Evolutionary conservation across 1,140 invertebrate species (phyloP).

Genomic region (Bombus soroeensis): DNA sequence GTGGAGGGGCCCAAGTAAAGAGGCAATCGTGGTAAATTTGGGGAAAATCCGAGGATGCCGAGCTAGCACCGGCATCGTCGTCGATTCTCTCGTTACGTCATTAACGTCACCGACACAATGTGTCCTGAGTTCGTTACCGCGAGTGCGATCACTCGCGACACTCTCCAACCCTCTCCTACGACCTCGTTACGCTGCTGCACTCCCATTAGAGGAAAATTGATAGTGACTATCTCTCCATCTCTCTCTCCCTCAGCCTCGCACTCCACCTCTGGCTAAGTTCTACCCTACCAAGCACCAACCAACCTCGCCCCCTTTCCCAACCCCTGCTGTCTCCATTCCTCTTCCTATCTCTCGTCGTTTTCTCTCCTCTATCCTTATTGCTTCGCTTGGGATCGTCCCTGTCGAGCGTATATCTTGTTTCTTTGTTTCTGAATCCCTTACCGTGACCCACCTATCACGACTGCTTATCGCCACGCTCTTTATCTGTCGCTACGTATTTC

Average conservation of each 20-base stretch:
- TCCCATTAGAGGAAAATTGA: conserved; percentile 78
- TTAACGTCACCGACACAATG: conserved; percentile 74
- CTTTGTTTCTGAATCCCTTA: conserved; percentile 29
- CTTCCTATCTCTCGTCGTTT: not conserved
- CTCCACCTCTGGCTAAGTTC: not conserved
- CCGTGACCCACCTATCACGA: not conserved
- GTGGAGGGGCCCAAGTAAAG: conserved; percentile 7
- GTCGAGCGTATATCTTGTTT: conserved; percentile 17
- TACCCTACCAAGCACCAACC: not conserved
- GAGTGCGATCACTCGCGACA: conserved; percentile 74
- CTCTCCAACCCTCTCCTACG: conserved; percentile 66
- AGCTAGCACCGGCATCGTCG: conserved; percentile 8
- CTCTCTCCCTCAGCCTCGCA: not conserved
- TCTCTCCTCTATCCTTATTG: not conserved
- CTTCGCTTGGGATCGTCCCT: not conserved
- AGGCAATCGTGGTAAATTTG: conserved; percentile 54
- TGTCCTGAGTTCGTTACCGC: conserved; percentile 76
- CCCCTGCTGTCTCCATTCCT: not conserved
- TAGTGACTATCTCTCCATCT: conserved; percentile 67
- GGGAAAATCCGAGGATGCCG: conserved; percentile 54
- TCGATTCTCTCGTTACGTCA: conserved; percentile 75
- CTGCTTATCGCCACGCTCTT: conserved; percentile 26
- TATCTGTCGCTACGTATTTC: conserved; percentile 33
- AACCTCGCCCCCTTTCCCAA: not conserved
- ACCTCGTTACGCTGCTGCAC: conserved; percentile 74